Base-by-base conservation (phyloP, 1,140 invertebrate genomes). In the Atta cephalotes region DNA sequence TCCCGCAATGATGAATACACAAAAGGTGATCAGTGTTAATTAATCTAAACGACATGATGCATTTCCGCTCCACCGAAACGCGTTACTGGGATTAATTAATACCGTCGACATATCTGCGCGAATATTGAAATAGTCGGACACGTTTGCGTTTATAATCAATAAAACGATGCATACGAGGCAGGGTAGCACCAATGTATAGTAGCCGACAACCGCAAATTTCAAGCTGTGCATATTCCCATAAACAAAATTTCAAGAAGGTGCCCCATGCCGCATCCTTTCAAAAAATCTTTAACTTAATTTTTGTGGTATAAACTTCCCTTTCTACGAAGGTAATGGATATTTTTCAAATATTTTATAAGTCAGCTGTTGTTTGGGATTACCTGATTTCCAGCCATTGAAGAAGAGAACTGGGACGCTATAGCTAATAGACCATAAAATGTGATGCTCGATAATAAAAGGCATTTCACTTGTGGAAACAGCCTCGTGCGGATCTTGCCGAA, bases 361-460 rank as follows among this genome's bases (percentile, higher is more conserved):
- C 7, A 10, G 2, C 1, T 45, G 10, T 45, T 2, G 39, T 45
- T 45, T 28, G 28, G 21, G 51, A 2, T 28, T 94, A 93, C 92
- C 92, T 85, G 94, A 95, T 85, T 94, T 94, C 94, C 95, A 96
- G 39, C 93, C 94, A 90, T 96, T 96, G 87, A 96, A 96, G 88
- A 96, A 96, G 21, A 97, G 91, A 3, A 96, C 95, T 49, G 96
- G 96, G 10, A 96, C 96, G 62, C 92, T 85, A 89, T 96, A 96
- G 88, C 95, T 96, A 77, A 95, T 92, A 79, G 96, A 96, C 95
- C 96, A 96, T 3, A 96, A 85, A 71, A 97, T 76, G 56, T 96
- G 95, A 92, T 95, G 94, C 93, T 96, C 95, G 12, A 88, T 88
- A 31, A 94, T 89, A 53, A 95, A 87, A 70, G 94, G 94, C 78